phyloP scores from a whole-genome alignment of 2,888 invertebrate species.

The Limnephilus marmoratus region DNA sequence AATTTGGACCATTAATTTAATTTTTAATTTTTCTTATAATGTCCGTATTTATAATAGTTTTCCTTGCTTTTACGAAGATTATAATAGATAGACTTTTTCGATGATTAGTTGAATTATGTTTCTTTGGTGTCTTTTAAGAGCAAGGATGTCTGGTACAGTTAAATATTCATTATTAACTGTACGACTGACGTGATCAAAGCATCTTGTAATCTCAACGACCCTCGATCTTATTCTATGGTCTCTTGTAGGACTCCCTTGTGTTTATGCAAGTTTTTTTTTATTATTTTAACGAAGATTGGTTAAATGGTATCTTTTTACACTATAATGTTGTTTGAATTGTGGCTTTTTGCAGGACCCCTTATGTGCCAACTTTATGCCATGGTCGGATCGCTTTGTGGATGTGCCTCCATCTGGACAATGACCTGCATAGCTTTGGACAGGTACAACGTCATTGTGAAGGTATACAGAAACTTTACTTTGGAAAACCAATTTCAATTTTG shows the following conservation, averaged over 20 bases:
- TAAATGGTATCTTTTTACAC: constrained; percentile 77
- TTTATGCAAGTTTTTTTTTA: neutral
- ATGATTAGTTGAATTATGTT: too few relatives aligned
- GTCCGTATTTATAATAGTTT: too few relatives aligned
- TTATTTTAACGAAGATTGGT: constrained; percentile 69
- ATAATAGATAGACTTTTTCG: too few relatives aligned
- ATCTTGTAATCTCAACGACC: too few relatives aligned
- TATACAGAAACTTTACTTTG: neutral
- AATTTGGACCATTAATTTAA: too few relatives aligned
- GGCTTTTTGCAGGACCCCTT: constrained; percentile 74
- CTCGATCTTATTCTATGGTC: too few relatives aligned
- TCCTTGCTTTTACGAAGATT: too few relatives aligned
- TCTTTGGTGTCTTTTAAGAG: too few relatives aligned
- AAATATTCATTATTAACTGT: too few relatives aligned
- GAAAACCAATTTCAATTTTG: neutral
- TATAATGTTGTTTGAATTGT: constrained; percentile 68
- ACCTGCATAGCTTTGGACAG: constrained; percentile 81
- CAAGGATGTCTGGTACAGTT: too few relatives aligned
- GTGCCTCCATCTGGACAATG: constrained; percentile 83
- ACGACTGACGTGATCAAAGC: too few relatives aligned
- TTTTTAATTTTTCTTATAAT: too few relatives aligned
- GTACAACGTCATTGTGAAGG: constrained; percentile 82
- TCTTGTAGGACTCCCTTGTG: neutral
- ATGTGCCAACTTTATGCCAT: constrained; percentile 81
- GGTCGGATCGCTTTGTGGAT: constrained; percentile 81